These are phyloP conservation scores for Lepus oiostolus DNA, from an alignment of 2,797 vertebrate species.

Conservation along the genomic window DNA sequence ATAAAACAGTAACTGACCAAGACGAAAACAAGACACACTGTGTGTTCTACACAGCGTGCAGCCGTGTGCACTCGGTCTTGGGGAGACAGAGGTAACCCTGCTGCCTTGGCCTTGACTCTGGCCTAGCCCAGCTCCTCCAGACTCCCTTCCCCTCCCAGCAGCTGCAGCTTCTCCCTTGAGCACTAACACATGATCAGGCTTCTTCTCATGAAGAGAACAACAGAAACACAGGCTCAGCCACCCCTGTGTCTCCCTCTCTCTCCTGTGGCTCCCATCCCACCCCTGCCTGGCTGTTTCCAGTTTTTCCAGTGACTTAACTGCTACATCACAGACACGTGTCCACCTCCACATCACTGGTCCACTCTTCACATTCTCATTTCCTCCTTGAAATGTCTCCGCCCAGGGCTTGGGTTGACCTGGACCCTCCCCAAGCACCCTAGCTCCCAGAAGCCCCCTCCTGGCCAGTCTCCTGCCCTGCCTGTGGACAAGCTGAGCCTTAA, in stretches of 20 bases:
- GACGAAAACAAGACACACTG: neutral
- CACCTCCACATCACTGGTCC: neutral
- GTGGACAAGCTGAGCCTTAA: neutral
- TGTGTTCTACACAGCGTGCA: neutral
- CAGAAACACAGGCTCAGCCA: neutral
- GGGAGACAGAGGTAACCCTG: neutral
- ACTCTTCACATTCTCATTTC: neutral
- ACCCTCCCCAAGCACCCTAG: neutral
- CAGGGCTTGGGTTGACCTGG: neutral
- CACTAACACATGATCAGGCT: neutral
- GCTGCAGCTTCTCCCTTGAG: neutral
- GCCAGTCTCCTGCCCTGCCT: neutral
- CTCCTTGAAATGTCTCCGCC: neutral
- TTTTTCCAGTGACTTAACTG: neutral
- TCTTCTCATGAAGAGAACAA: slow-evolving; percentile 18
- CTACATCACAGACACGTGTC: neutral
- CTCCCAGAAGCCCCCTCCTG: neutral
- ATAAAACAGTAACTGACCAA: neutral
- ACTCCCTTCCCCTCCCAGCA: neutral
- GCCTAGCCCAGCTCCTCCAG: neutral
- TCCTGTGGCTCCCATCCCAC: neutral
- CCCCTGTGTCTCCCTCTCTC: neutral
- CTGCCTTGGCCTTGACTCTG: neutral
- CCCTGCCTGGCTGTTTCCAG: neutral
- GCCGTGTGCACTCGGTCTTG: neutral